A percentile compares a stretch with the other conserved stretches of the same genome.
These are phyloP conservation scores for Drosophila nikananu DNA, from an alignment of 1,140 invertebrate genomes.

Conservation along the genomic window DNA sequence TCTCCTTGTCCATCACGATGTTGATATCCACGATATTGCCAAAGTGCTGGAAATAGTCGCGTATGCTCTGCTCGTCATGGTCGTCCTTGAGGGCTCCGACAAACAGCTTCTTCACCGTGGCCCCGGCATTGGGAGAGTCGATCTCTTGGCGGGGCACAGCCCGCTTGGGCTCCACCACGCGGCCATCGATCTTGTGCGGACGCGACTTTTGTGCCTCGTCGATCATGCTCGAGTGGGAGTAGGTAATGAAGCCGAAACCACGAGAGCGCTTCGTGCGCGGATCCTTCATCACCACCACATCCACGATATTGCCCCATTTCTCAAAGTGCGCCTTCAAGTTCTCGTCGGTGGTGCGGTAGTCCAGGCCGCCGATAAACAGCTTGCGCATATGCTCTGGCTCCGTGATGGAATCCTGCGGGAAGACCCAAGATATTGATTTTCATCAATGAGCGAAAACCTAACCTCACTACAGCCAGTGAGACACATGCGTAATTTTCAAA, in stretches of 20 bases:
- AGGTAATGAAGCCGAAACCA: slow-evolving; percentile 99
- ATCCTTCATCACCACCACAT: slow-evolving; percentile 99
- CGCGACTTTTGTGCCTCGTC: slow-evolving; percentile 97
- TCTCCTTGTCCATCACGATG: slow-evolving; percentile 96
- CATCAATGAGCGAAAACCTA: slow-evolving; percentile 36
- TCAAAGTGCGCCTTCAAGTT: slow-evolving; percentile 97
- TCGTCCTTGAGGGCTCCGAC: slow-evolving; percentile 96
- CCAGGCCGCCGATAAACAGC: slow-evolving; percentile 98
- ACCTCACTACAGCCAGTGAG: slow-evolving; percentile 51
- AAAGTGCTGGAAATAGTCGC: slow-evolving; percentile 94
- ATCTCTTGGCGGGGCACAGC: slow-evolving; percentile 98
- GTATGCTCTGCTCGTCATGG: slow-evolving; percentile 94
- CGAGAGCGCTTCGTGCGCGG: slow-evolving; percentile 96
- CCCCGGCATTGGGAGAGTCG: slow-evolving; percentile 95
- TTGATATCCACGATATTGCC: slow-evolving; percentile 94
- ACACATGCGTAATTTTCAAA: slow-evolving; percentile 78
- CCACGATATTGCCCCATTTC: slow-evolving; percentile 98
- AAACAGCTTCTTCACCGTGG: slow-evolving; percentile 98
- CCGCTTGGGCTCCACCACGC: slow-evolving; percentile 98
- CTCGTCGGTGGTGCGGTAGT: slow-evolving; percentile 98
- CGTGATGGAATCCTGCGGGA: slow-evolving; percentile 73
- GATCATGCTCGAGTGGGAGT: slow-evolving; percentile 96
- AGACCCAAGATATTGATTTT: slow-evolving; percentile 55
- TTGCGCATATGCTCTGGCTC: slow-evolving; percentile 98
- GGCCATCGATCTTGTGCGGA: slow-evolving; percentile 89